Base-by-base conservation (phyloP, 2,888 invertebrate species). In the Keiferia lycopersicella region DNA sequence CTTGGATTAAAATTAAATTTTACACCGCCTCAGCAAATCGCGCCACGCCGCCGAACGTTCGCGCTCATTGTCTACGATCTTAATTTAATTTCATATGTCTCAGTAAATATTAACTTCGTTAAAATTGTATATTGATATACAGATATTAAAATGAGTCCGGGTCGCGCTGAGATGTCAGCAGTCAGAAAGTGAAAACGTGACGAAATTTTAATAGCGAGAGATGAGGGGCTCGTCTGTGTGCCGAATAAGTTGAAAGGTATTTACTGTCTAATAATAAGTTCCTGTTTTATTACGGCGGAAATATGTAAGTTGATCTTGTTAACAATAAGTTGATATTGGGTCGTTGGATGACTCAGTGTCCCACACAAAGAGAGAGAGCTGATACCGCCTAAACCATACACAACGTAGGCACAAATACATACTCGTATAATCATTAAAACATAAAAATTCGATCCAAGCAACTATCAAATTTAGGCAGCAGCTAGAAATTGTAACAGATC, bases 1-100 rank as follows among this genome's bases (percentile, higher is more conserved):
- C 84, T 76, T 78, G 81, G 86, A 86, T 88, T 88, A 83, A 87
- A 88, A 87, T 90, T 90, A 86, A 87, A 88, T 89, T 88, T 88
- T 86, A 85, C 85, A 86, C 83, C 81, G 80, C 81, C 80, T 83
- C 81, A 80, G 80, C 76, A 80, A 81, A 83, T 83, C 82, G 80
- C 73, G 75, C 75, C 69, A 66, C 71, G 71, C 74, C 73, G 74
- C 73, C 34, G 73, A 79, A 69, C 69, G 65, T 76, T 78, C 73
- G 74, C 78, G 77, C 76, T 78, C 81, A 83, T 86, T 86, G 86
- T 86, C 75, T 83, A 73, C 81, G 80, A 84, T 78, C 75, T 78
- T 82, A 82, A 83, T 87, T 87, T 82, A 80, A 87, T 87, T 84
- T 83, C 74, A 79, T 79, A 75, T 76, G 79, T 81, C 78, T 78